These are phyloP conservation scores for Lagria hirta DNA, from an alignment of 2,888 invertebrate genomes.

Conservation along the genomic window DNA sequence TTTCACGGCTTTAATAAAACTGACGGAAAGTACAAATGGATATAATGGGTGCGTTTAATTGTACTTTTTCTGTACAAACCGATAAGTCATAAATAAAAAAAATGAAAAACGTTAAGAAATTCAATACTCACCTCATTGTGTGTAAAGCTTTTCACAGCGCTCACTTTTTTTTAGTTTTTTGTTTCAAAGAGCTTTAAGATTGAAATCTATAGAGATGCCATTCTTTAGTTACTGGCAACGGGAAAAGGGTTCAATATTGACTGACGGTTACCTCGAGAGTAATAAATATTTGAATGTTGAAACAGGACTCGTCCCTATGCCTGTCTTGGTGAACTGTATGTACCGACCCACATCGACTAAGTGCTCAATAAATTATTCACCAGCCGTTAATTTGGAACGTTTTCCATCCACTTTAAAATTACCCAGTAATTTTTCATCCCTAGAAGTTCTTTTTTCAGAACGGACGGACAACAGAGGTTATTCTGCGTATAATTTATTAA, in stretches of 20 bases:
- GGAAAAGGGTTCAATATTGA: conserved; percentile 29
- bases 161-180: too few species aligned
- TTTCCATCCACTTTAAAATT: conserved; percentile 30
- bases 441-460: conserved; percentile 19
- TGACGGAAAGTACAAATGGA: too few species aligned
- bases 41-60: too few species aligned
- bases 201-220: too few species aligned
- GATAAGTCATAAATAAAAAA: too few species aligned
- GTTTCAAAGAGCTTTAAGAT: too few species aligned
- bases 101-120: too few species aligned
- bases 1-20: too few species aligned
- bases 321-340: conserved; percentile 21
- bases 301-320: conserved; percentile 26
- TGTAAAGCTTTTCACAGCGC: too few species aligned
- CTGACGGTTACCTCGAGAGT: conserved; percentile 32
- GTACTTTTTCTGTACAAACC: too few species aligned
- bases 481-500: conserved; percentile 23
- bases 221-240: too few species aligned
- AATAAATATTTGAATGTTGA: conserved; percentile 35
- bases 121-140: too few species aligned
- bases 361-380: conserved; percentile 32
- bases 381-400: conserved; percentile 29
- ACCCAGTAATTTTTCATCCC: conserved; percentile 28
- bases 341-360: conserved; percentile 29
- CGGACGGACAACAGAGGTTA: conserved; percentile 17